phyloP scores from a whole-genome alignment of 2,113 vertebrate genomes.

The Centropus bengalensis region DNA sequence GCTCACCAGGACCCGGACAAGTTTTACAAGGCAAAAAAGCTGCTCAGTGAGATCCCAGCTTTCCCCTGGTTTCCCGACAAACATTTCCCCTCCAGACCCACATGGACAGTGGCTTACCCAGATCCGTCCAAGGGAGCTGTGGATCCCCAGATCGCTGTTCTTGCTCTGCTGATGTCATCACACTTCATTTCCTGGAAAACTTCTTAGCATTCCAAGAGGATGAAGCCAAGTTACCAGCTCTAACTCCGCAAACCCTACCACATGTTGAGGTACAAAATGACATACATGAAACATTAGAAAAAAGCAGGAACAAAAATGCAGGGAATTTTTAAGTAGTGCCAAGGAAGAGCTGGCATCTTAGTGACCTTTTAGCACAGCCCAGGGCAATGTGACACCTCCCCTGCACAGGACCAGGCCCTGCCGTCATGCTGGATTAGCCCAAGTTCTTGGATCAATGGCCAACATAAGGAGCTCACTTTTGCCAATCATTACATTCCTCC shows the following conservation, averaged over 20 bases:
- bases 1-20: neutral
- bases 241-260: neutral
- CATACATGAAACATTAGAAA: neutral
- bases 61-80: neutral
- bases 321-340: neutral
- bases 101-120: neutral
- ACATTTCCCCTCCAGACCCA: neutral
- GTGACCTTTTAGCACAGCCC: neutral
- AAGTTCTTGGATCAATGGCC: neutral
- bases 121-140: neutral
- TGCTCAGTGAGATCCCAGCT: neutral
- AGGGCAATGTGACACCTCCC: fast-evolving
- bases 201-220: neutral
- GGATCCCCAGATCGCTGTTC: neutral
- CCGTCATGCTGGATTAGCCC: neutral
- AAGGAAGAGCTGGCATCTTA: neutral
- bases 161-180: neutral
- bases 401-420: neutral
- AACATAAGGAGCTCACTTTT: neutral
- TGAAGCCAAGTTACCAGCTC: neutral
- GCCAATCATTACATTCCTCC: neutral
- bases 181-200: neutral
- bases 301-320: neutral
- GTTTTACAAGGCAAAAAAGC: neutral
- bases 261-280: neutral